These are phyloP conservation scores for Sialis fuliginosa DNA, from an alignment of 2,888 invertebrate species.

Conservation along the genomic window DNA sequence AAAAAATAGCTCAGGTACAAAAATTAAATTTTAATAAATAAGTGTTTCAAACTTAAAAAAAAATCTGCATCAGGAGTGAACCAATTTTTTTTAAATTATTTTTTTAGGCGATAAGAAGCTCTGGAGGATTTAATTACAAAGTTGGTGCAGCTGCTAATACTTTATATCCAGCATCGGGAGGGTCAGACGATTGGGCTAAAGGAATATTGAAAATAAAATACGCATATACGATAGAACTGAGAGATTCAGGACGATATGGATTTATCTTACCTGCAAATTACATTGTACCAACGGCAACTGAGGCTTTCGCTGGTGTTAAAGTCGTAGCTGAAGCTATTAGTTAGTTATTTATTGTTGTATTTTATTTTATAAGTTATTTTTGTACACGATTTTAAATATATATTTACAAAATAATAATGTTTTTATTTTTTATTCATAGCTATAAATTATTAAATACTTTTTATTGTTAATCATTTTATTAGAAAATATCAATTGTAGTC, in stretches of 20 bases:
- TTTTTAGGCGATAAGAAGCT: slow-evolving; percentile 37
- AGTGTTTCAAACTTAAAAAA: too few relatives aligned
- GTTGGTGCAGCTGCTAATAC: slow-evolving; percentile 65
- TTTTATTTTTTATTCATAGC: too few relatives aligned
- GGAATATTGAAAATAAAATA: slow-evolving; percentile 67
- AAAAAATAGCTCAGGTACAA: slow-evolving; percentile 44
- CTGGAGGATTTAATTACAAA: slow-evolving; percentile 44
- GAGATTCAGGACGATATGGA: slow-evolving; percentile 69
- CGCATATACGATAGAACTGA: slow-evolving; percentile 74
- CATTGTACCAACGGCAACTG: slow-evolving; percentile 58
- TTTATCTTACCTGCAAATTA: slow-evolving; percentile 68
- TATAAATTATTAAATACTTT: too few relatives aligned
- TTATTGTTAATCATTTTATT: too few relatives aligned
- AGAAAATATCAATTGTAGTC: too few relatives aligned
- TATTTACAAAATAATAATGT: background rate
- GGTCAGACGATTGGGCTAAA: slow-evolving; percentile 86
- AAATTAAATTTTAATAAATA: too few relatives aligned
- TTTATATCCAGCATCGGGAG: slow-evolving; percentile 64
- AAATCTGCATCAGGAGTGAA: too few relatives aligned
- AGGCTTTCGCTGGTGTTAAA: slow-evolving; percentile 54
- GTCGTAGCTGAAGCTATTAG: slow-evolving; percentile 37
- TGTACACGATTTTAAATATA: background rate
- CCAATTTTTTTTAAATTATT: background rate
- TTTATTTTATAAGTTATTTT: background rate
- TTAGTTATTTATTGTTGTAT: background rate